Evolutionary conservation across 2,888 invertebrate genomes (phyloP), one percentile per base, ranked within the genome.

Genomic region (Monoplex corrugatus): DNA sequence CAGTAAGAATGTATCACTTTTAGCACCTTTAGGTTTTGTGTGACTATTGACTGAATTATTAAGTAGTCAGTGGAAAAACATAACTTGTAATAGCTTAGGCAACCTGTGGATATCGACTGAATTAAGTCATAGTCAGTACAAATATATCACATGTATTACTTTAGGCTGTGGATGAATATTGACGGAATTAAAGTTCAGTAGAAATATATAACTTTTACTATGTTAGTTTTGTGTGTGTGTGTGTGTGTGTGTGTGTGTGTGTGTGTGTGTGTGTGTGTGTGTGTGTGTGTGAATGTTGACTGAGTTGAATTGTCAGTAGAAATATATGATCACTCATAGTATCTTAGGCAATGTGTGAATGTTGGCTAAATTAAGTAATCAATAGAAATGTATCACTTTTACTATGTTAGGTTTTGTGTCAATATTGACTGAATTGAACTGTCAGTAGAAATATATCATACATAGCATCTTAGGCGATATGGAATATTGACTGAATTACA

Each of bases 221-320:
- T 38, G 78, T 78, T 35, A 38, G 78, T 38, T 8, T 16, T 38
- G 78, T 78, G 38, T 38, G 50, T 40, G 32, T 40, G 40, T 40
- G 50, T 50, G n/a, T 72, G 43, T 87, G 72, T 72, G 86, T 44
- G 40, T 86, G 72, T 86, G 68, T 86, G 86, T 86, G 86, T 86
- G 40, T 86, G 68, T 86, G 86, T 86, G 57, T 86, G 86, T 86
- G 63, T 63, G 63, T 32, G 35, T 50, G 86, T 86, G 32, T 86
- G 86, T 86, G 68, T 68, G 16, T 68, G 68, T 68, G 16, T 68
- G 28, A 28, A 3, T 68, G 68, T 68, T 6, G 8, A 40, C 72
- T n/a, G 5, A 68, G 28, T 28, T n/a, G 28, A 28, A 23, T 28
- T 28, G 5, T 68, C 68, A 68, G 68, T 68, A 5, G 8, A 28